Percentiles rank a stretch among this genome's conserved stretches.
phyloP scores from a whole-genome alignment of 2,113 vertebrate genomes.

The Aplodontia rufa region DNA sequence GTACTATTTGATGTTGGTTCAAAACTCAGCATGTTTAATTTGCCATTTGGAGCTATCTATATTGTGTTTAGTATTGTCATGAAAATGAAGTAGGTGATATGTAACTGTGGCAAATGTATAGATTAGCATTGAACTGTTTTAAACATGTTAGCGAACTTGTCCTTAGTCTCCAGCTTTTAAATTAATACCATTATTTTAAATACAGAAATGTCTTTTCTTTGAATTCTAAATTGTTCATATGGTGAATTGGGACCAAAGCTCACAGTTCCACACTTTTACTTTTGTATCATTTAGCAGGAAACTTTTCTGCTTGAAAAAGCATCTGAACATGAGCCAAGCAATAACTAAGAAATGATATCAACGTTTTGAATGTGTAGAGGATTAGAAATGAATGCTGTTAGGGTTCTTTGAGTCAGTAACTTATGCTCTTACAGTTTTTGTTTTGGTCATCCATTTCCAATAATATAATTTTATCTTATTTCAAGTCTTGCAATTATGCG shows the following conservation, averaged over 20 bases:
- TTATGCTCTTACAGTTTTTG: background rate
- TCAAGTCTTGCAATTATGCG: background rate
- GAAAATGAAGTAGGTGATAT: background rate
- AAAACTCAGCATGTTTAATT: background rate
- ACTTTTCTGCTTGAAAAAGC: constrained; percentile 9
- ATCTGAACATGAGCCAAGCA: background rate
- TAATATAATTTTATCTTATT: constrained; percentile 11
- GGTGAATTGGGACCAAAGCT: background rate
- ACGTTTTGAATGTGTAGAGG: background rate
- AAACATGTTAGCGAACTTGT: background rate
- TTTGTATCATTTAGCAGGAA: background rate
- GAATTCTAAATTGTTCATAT: background rate
- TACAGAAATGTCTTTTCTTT: background rate
- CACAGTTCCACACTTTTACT: background rate
- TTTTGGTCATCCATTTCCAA: constrained; percentile 16
- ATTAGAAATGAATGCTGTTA: constrained; percentile 26
- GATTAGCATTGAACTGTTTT: background rate
- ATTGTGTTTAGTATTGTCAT: background rate
- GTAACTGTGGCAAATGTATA: background rate
- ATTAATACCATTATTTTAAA: background rate
- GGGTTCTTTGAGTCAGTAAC: background rate
- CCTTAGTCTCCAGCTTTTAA: background rate
- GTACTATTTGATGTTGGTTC: background rate
- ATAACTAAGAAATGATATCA: constrained; percentile 37
- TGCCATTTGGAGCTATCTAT: background rate